Evolutionary conservation across 1,140 invertebrate genomes (phyloP), one percentile per base, ranked within the genome.

Genomic region (Scaptodrosophila lebanonensis): DNA sequence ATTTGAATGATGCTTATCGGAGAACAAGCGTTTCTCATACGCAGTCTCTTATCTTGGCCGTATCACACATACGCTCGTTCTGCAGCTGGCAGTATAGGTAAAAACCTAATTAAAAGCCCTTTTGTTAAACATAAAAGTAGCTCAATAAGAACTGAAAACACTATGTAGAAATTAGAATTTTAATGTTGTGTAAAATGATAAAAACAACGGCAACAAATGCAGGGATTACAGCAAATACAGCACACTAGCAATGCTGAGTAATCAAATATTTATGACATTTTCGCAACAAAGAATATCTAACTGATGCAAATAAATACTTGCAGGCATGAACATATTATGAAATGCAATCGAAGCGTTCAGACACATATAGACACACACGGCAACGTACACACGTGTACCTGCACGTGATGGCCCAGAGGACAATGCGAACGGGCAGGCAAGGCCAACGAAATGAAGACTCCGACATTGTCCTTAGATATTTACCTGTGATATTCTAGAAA

Each of bases 391-490:
- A 13, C 12, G 32, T 40, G 15, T 20, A 57, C 47, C 20, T 29
- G 57, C 67, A 71, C 67, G 68, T 66, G 68, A 62, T 45, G 51
- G 42, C 61, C 68, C 35, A 15, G 56, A 66, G 68, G 68, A 71
- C 68, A 66, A 66, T 72, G 68, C 66, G 68, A 66, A 62, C 62
- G 56, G 32, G 27, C 30, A 33, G 36, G 17, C 51, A 66, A 63
- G 16, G 51, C 9, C 27, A 59, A 39, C 56, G 36, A 56, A 40
- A 38, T 54, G 35, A 43, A 53, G 44, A 9, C 20, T 35, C 49
- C 49, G 62, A 71, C 68, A 66, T 66, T 72, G 68, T 72, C 68
- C 68, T 72, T 53, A 72, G 68, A 71, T 62, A 62, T 60, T 72
- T 71, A 72, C 62, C 68, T 72, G 62, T 72, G 68, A 72, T 72